phyloP scores from a whole-genome alignment of 1,140 invertebrate species.

The Polypedilum pembai region DNA sequence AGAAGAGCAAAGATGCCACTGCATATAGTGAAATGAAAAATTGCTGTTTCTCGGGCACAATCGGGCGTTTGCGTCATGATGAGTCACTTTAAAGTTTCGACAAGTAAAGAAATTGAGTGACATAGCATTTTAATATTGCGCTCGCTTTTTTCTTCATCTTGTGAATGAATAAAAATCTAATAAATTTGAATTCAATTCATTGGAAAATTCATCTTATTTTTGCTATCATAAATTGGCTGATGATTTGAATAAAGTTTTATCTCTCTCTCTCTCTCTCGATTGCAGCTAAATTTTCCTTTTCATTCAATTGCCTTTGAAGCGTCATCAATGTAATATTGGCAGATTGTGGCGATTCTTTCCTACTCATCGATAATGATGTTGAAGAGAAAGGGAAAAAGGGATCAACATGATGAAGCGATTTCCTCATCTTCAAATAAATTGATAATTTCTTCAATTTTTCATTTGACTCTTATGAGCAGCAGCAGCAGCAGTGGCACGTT shows the following conservation, averaged over 20 bases:
- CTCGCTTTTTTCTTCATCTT: neutral
- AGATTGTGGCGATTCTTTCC: neutral
- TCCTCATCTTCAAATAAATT: slow-evolving; percentile 5
- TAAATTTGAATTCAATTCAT: slow-evolving; percentile 18
- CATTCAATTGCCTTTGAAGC: neutral
- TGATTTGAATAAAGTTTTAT: slow-evolving; percentile 8
- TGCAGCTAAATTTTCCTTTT: neutral
- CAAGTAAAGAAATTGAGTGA: neutral
- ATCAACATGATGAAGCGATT: slow-evolving; percentile 5
- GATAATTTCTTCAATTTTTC: slow-evolving; percentile 15
- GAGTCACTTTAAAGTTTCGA: neutral
- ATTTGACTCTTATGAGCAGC: neutral
- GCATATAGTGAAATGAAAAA: slow-evolving; percentile 1
- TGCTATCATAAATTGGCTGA: neutral
- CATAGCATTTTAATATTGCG: neutral
- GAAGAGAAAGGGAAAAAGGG: neutral
- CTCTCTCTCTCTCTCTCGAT: too few relatives aligned
- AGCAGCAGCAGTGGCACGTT: neutral
- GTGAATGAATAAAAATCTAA: neutral
- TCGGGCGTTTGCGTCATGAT: neutral
- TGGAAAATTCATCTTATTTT: neutral
- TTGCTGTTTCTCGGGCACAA: neutral
- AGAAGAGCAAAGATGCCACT: neutral
- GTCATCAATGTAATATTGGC: neutral
- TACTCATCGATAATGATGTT: neutral